A percentile compares a stretch with the other conserved stretches of the same genome.
Evolutionary conservation across 2,113 vertebrate species (phyloP).

Genomic region (Psettodes erumei): DNA sequence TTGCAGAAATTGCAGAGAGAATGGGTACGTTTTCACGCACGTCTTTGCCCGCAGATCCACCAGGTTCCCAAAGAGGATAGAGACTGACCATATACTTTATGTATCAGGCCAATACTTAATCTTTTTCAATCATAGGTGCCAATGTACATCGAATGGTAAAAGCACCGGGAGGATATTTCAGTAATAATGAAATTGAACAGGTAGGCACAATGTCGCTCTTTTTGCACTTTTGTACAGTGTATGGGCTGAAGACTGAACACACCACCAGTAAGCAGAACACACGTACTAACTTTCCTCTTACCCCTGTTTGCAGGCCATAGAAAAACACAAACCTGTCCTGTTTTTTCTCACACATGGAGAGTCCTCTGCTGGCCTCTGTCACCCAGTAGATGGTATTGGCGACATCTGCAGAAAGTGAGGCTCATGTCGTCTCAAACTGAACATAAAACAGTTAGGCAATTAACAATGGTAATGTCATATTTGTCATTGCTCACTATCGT

Average conservation of each 20-base stretch:
- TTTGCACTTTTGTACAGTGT: background rate
- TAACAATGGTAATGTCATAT: background rate
- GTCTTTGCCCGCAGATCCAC: constrained; percentile 17
- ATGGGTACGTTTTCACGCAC: constrained; percentile 82
- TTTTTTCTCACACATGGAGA: constrained; percentile 96
- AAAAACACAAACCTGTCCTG: constrained; percentile 87
- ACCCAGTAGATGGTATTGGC: constrained; percentile 91
- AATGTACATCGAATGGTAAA: constrained; percentile 87
- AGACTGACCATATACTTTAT: background rate
- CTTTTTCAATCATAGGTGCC: constrained; percentile 83
- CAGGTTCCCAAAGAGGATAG: background rate
- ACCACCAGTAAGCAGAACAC: background rate
- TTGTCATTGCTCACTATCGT: background rate
- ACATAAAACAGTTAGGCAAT: background rate
- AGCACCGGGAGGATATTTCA: constrained; percentile 85
- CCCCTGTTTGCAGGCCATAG: constrained; percentile 81
- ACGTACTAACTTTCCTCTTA: background rate
- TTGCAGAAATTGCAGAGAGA: constrained; percentile 88
- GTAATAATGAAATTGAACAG: constrained; percentile 88
- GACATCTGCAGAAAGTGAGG: constrained; percentile 91
- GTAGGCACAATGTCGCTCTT: constrained; percentile 66
- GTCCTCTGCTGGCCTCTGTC: constrained; percentile 91
- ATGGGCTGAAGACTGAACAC: background rate
- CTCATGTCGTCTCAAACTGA: background rate
- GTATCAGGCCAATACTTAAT: background rate